These are phyloP conservation scores for Brotula barbata DNA, from an alignment of 2,797 vertebrate genomes.

Conservation along the genomic window DNA sequence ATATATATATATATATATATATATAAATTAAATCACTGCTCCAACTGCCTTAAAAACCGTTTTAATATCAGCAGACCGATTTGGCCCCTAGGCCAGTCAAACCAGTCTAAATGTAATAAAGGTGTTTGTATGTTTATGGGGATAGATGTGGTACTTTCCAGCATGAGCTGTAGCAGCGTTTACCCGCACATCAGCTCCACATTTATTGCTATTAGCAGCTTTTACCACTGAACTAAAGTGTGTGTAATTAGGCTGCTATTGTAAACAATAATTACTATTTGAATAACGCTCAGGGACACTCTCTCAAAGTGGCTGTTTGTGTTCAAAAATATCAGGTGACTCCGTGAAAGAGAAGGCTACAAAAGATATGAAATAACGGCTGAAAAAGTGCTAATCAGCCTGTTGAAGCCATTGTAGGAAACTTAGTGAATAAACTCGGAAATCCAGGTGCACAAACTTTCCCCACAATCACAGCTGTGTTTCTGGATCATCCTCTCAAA, in stretches of 20 bases:
- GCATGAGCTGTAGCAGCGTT: background rate
- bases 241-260: conserved; percentile 2
- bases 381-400: conserved; percentile 25
- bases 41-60: too few species aligned
- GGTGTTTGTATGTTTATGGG: too few species aligned
- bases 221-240: background rate
- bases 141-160: too few species aligned
- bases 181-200: background rate
- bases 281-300: background rate
- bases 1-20: too few species aligned
- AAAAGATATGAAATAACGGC: conserved; percentile 10
- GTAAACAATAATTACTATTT: conserved; percentile 9
- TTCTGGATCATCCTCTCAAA: background rate
- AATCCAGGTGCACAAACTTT: background rate
- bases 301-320: background rate
- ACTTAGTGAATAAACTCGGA: conserved; percentile 10
- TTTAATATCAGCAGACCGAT: too few species aligned
- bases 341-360: conserved; percentile 6
- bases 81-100: too few species aligned
- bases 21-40: too few species aligned
- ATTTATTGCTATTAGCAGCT: conserved; percentile 4
- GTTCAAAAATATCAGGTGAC: background rate
- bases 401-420: conserved; percentile 9
- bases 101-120: too few species aligned
- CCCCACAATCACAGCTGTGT: conserved; percentile 1